Base-by-base conservation (phyloP, 2,113 vertebrate species). In the Carettochelys insculpta region DNA sequence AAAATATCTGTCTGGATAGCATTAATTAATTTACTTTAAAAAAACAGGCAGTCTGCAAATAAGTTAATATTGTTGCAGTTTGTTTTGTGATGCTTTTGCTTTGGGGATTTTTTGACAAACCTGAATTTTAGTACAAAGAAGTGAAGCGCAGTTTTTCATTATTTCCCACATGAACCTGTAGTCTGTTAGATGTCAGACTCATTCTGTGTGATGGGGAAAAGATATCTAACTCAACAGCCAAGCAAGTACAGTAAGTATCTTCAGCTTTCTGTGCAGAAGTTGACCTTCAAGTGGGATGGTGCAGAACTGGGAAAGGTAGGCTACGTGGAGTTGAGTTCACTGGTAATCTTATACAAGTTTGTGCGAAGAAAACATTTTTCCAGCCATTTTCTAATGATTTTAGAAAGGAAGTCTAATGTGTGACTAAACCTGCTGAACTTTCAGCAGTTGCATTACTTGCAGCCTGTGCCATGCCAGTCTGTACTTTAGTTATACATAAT, bases 11-110 rank as follows among this genome's bases (percentile, higher is more conserved):
- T 8, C 80, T 82, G 83, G 20, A 31, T 71, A 87, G 68, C 85
- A 94, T 87, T 93, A 89, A 93, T 90, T 91, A 90, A 95, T 80
- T 88, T n/a, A n/a, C n/a, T n/a, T n/a, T n/a, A n/a, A n/a, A n/a
- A n/a, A n/a, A n/a, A n/a, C n/a, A n/a, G n/a, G n/a, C 80, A 85
- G 92, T 88, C 91, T 89, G 56, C 3, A 97, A 91, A 83, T 50
- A 50, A 50, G n/a, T 89, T 88, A 53, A 77, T 50, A 34, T 56
- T 78, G 75, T 41, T 88, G 34, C 61, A 89, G 73, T 11, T 65
- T 90, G 52, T 54, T 81, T 2, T 83, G 41, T 52, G 52, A 61
- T 86, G 11, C 1, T 79, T 96, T 94, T 82, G 52, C 82, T 75
- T 77, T 84, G 78, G 92, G 88, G 87, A 90, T 68, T 45, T 88